These are phyloP conservation scores for Xylophagus ater DNA, from an alignment of 2,888 invertebrate species.

Conservation along the genomic window DNA sequence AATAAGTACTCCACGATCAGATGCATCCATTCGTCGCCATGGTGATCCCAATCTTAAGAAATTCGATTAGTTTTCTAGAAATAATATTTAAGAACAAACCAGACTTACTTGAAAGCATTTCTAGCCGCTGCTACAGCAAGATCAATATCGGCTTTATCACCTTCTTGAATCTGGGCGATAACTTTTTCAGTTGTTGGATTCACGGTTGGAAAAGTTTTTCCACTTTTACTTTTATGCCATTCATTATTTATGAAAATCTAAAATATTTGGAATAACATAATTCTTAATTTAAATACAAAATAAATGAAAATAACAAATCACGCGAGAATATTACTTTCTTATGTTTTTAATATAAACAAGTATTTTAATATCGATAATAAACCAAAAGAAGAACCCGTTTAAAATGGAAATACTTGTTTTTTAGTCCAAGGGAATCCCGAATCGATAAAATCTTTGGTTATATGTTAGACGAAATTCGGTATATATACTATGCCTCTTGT, in stretches of 20 bases:
- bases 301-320: no score
- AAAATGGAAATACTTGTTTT: neutral
- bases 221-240: constrained; percentile 80
- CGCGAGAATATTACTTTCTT: no score
- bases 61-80: neutral
- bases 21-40: constrained; percentile 83
- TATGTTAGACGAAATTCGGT: no score
- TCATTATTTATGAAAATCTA: constrained; percentile 96
- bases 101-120: constrained; percentile 56
- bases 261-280: constrained; percentile 20
- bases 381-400: no score
- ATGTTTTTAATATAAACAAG: neutral
- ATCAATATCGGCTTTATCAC: constrained; percentile 61
- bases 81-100: neutral
- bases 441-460: neutral
- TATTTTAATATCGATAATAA: no score
- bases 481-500: no score
- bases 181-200: constrained; percentile 74
- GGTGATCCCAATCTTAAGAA: constrained; percentile 50
- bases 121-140: constrained; percentile 69
- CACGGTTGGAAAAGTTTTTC: constrained; percentile 73
- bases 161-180: constrained; percentile 73
- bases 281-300: neutral
- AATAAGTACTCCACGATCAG: constrained; percentile 64
- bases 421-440: neutral